These are phyloP conservation scores for Pteropus alecto DNA, from an alignment of 2,113 vertebrate genomes.

Conservation along the genomic window DNA sequence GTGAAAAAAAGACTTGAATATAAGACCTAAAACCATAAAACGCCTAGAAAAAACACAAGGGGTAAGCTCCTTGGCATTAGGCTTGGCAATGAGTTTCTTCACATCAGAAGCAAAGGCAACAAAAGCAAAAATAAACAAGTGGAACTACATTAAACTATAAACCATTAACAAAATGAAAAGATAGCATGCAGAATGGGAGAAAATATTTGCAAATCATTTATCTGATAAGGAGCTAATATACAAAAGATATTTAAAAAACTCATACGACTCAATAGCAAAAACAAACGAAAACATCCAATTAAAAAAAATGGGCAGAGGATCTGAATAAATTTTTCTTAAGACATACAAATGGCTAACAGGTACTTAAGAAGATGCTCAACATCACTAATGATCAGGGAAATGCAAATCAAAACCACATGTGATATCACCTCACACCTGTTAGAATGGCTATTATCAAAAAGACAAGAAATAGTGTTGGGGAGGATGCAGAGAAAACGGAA, in stretches of 20 bases:
- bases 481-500: neutral
- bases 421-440: neutral
- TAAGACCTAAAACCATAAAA: neutral
- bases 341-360: neutral
- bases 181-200: neutral
- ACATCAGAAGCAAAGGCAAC: neutral
- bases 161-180: neutral
- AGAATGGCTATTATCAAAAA: neutral
- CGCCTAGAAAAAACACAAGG: neutral
- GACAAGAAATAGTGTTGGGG: too few relatives aligned
- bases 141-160: too few relatives aligned
- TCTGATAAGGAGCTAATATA: neutral
- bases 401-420: neutral
- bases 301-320: neutral
- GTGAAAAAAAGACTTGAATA: neutral
- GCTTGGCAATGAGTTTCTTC: neutral
- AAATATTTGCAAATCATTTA: neutral
- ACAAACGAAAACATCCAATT: neutral
- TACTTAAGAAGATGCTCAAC: neutral
- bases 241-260: neutral
- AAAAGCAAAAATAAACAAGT: neutral
- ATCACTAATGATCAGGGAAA: neutral
- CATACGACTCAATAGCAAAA: neutral
- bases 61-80: neutral
- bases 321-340: neutral